Percentiles rank a stretch among this genome's conserved stretches.
Evolutionary conservation across 2,888 invertebrate species (phyloP).

Genomic region (Lamellibrachia columna): DNA sequence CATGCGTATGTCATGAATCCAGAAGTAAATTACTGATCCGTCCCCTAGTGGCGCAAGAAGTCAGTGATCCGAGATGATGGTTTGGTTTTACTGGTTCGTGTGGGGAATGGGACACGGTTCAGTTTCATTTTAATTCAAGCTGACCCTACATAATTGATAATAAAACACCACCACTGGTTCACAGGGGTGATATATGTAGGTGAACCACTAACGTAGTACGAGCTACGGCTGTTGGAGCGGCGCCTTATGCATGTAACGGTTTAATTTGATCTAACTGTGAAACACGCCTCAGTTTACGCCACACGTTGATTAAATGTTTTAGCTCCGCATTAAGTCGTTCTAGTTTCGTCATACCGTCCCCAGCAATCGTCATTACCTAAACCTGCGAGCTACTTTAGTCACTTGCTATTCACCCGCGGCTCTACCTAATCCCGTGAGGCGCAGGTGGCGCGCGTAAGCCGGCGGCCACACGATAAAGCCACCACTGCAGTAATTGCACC

Average conservation of each 20-base stretch:
- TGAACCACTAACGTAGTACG: not conserved
- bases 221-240: not conserved
- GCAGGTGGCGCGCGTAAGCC: not conserved
- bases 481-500: not conserved
- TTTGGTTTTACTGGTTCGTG: not conserved
- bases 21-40: too few relatives aligned
- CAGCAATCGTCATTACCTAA: not conserved
- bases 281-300: not conserved
- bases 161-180: not conserved
- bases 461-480: conserved; percentile 1
- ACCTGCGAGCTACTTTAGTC: not conserved
- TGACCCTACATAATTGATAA: not conserved
- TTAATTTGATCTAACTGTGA: not conserved
- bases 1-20: too few relatives aligned
- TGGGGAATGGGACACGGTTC: not conserved
- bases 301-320: not conserved
- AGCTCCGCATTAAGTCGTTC: not conserved
- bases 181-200: not conserved
- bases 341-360: not conserved
- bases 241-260: not conserved
- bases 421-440: not conserved
- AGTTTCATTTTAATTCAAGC: not conserved
- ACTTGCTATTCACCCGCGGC: not conserved
- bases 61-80: not conserved
- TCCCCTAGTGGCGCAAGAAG: too few relatives aligned